These are phyloP conservation scores for Colossoma macropomum DNA, from an alignment of 2,113 vertebrate genomes.

Conservation along the genomic window DNA sequence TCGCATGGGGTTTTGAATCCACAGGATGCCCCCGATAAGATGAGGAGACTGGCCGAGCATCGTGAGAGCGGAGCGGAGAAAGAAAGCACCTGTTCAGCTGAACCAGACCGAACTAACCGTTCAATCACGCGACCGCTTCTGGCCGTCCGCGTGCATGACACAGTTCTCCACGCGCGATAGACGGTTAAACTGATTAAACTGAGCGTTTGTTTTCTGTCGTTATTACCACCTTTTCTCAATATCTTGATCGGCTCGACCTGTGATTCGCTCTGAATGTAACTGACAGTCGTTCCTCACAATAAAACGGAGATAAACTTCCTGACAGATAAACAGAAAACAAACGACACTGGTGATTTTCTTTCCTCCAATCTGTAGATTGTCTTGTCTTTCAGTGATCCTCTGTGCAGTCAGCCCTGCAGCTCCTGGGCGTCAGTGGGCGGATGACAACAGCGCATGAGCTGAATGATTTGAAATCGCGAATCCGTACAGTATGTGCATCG, in stretches of 20 bases:
- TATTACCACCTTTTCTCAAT: not conserved
- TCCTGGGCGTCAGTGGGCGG: conserved; percentile 18
- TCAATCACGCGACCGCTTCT: conserved; percentile 16
- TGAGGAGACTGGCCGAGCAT: conserved; percentile 78
- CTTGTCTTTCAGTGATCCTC: not conserved
- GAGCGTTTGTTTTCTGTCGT: not conserved
- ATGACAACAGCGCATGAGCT: conserved; percentile 26
- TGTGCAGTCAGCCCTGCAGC: not conserved
- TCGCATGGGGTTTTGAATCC: conserved; percentile 81
- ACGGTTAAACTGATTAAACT: not conserved
- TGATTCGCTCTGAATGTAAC: not conserved
- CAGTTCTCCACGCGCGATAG: not conserved
- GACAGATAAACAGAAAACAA: too few species aligned
- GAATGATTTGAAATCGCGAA: conserved; percentile 19
- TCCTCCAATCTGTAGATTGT: not conserved
- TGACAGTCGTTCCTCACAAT: not conserved
- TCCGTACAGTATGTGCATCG: conserved; percentile 39
- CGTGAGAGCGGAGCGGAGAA: conserved; percentile 42
- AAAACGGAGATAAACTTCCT: not conserved
- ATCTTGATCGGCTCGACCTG: not conserved
- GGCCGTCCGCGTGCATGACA: not conserved
- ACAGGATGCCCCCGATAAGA: conserved; percentile 76
- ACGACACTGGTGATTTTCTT: not conserved
- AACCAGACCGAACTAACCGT: not conserved
- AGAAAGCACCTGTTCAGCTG: not conserved